Percentiles rank a stretch among this genome's conserved stretches.
Evolutionary conservation across 2,888 invertebrate species (phyloP).

Genomic region (Drosophila mimetica): DNA sequence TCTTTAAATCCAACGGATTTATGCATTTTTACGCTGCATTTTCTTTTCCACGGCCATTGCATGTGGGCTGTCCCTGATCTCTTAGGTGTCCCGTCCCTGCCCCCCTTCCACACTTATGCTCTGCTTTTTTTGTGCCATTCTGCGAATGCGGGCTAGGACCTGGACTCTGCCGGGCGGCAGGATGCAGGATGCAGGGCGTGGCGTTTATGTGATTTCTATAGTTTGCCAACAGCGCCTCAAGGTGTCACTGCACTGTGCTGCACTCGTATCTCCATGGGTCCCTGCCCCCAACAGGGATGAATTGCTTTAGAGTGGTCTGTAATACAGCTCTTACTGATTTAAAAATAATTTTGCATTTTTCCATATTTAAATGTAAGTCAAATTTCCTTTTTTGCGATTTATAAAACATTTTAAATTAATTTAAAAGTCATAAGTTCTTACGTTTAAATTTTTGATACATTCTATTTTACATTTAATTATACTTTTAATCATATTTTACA

Average conservation of each 20-base stretch:
- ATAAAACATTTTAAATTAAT: too few relatives aligned
- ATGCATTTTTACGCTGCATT: conserved; percentile 77
- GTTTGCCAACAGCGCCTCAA: conserved; percentile 74
- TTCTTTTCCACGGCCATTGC: conserved; percentile 37
- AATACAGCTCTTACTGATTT: too few relatives aligned
- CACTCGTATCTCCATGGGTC: conserved; percentile 32
- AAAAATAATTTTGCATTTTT: too few relatives aligned
- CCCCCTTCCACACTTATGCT: conserved; percentile 20
- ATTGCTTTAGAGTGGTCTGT: conserved; percentile 32
- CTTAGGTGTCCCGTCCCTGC: too few relatives aligned
- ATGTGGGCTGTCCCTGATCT: conserved; percentile 66
- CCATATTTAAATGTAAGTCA: too few relatives aligned
- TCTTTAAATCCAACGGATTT: conserved; percentile 78
- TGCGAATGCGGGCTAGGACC: conserved; percentile 58
- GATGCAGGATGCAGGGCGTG: conserved; percentile 8
- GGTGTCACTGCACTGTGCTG: conserved; percentile 60
- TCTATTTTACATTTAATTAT: conserved; percentile 2
- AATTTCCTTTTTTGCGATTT: too few relatives aligned
- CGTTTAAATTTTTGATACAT: neutral
- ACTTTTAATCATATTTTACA: too few relatives aligned
- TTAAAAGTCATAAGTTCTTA: too few relatives aligned
- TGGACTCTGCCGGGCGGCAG: conserved; percentile 6
- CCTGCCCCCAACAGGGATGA: conserved; percentile 3
- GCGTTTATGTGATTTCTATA: conserved; percentile 72
- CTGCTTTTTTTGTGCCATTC: conserved; percentile 50